Base-by-base conservation (phyloP, 2,113 vertebrate species). In the Campylorhamphus procurvoides region DNA sequence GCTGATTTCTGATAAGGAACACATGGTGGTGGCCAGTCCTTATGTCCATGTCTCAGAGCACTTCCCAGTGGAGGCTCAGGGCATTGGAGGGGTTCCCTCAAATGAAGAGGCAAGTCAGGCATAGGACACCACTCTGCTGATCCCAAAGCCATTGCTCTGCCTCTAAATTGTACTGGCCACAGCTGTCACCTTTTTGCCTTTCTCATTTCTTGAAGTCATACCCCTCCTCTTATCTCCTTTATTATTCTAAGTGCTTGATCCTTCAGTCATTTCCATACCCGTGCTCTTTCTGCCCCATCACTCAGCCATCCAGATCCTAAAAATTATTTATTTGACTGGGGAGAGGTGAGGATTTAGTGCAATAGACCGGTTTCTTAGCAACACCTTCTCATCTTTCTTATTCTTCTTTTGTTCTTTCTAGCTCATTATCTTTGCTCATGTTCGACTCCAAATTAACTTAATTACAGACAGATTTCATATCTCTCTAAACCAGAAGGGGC, bases 381-480 rank as follows among this genome's bases (percentile, higher is more conserved):
- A 95, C 89, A 46, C n/a, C 75, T 90, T 68, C 25, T 37, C 23
- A 35, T 74, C 53, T 93, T 91, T 84, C 75, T 64, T 90, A 56
- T 22, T 89, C n/a, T 96, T 94, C 78, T 72, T 93, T 97, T 94
- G 63, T 94, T 93, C 90, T 95, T 96, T 95, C 78, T 72, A 95
- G 67, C 64, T 96, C 87, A 92, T 97, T 97, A 96, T 97, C 93
- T 92, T 96, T 89, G 71, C 47, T 74, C 71, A 72, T 71, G 80
- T 96, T 93, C 79, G 83, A 91, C 89, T 96, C 71, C 94, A 95
- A 96, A 97, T 97, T 96, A 97, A 86, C 79, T 91, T 96, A 96
- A 97, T 97, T 96, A 94, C 49, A 78, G 87, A 47, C 46, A 94
- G 91, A 87, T 94, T 97, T 96, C 91, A 81, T 94, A 93, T 94